These are phyloP conservation scores for Murina feae DNA, from an alignment of 2,113 vertebrate genomes.

Conservation along the genomic window DNA sequence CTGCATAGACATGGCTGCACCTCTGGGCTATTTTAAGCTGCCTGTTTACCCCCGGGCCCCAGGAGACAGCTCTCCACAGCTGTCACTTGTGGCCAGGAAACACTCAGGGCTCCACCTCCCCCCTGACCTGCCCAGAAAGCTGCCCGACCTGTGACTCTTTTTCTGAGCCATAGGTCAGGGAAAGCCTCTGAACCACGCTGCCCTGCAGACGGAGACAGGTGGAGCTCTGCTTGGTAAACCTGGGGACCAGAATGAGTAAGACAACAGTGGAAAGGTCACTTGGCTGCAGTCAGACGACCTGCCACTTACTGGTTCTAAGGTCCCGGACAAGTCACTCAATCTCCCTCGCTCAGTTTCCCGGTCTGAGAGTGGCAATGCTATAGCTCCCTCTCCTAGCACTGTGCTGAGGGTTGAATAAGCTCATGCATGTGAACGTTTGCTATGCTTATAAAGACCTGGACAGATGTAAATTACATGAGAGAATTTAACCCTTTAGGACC, in stretches of 20 bases:
- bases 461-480: neutral
- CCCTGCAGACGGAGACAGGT: neutral
- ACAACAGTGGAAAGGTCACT: neutral
- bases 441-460: neutral
- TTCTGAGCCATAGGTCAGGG: neutral
- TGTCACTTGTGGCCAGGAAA: constrained; percentile 29
- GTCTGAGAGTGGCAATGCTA: neutral
- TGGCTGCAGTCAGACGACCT: neutral
- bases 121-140: neutral
- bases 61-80: constrained; percentile 38
- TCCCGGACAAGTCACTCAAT: neutral
- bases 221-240: neutral
- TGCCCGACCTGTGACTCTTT: neutral
- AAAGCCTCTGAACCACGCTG: neutral
- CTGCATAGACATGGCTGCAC: neutral
- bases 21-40: constrained; percentile 63
- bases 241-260: neutral
- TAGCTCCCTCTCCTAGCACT: neutral
- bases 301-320: neutral
- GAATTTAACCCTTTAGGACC: neutral
- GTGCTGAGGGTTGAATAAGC: neutral
- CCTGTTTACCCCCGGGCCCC: constrained; percentile 44
- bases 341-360: neutral
- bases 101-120: neutral
- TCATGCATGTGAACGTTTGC: neutral